Evolutionary conservation across 2,797 vertebrate species (phyloP).

Genomic region (Picus viridis): DNA sequence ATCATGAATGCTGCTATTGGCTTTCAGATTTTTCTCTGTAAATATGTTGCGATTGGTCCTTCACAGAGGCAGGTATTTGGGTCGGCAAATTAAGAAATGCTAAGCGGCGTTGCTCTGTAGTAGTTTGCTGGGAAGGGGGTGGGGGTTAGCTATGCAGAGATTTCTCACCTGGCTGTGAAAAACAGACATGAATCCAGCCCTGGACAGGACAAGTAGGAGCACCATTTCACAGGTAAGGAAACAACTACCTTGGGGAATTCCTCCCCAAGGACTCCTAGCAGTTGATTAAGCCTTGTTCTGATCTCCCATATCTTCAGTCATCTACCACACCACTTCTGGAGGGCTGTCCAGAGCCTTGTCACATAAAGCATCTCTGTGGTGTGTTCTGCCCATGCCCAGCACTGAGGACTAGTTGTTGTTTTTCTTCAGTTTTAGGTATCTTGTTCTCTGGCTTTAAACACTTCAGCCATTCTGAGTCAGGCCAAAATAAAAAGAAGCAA

Average conservation of each 20-base stretch:
- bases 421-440: background rate
- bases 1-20: slow-evolving; percentile 26
- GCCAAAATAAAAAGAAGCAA: background rate
- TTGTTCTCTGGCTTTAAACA: background rate
- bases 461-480: background rate
- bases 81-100: background rate
- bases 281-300: background rate
- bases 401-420: background rate
- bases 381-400: background rate
- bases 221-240: background rate
- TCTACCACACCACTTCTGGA: background rate
- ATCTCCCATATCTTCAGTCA: background rate
- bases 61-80: background rate
- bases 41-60: slow-evolving; percentile 36
- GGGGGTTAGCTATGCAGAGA: background rate
- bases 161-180: slow-evolving; percentile 35
- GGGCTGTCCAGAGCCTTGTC: background rate
- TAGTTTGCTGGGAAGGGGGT: background rate
- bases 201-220: background rate
- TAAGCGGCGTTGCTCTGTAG: background rate
- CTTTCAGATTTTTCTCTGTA: slow-evolving; percentile 7
- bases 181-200: background rate
- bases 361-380: too few species aligned
- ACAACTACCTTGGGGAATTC: background rate
- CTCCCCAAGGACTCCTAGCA: background rate